Evolutionary conservation across 2,888 invertebrate species (phyloP).

Genomic region (Noctua janthe): DNA sequence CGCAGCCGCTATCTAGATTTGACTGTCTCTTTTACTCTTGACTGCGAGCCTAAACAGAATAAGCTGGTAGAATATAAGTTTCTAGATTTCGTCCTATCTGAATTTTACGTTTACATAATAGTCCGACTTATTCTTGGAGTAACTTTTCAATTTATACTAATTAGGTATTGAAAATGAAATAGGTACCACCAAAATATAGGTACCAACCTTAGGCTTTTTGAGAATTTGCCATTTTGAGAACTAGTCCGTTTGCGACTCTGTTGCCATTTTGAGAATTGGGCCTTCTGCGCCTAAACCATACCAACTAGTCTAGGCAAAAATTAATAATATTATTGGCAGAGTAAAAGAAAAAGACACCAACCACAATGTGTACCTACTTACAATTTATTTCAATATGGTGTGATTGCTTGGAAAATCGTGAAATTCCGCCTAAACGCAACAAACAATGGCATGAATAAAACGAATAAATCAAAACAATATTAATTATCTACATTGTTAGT

Average conservation of each 20-base stretch:
- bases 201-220: not conserved
- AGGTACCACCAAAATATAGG: not conserved
- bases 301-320: not conserved
- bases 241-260: too few species aligned
- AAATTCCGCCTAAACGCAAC: not conserved
- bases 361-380: not conserved
- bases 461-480: conserved; percentile 51
- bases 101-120: conserved; percentile 75
- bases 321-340: not conserved
- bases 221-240: too few species aligned
- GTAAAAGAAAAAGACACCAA: not conserved
- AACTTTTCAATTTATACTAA: conserved; percentile 13
- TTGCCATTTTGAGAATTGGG: too few species aligned
- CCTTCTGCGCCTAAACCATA: too few species aligned
- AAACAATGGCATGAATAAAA: conserved; percentile 32
- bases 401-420: conserved; percentile 14
- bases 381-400: not conserved
- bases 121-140: conserved; percentile 23
- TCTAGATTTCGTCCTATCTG: conserved; percentile 72
- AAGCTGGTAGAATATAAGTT: conserved; percentile 76
- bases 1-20: conserved; percentile 77
- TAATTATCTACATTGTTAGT: conserved; percentile 58
- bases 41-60: conserved; percentile 70
- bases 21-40: conserved; percentile 83
- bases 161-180: not conserved